Conservation (phyloP, 2,797 vertebrate species). For the Odontamblyopus rebecca region DNA sequence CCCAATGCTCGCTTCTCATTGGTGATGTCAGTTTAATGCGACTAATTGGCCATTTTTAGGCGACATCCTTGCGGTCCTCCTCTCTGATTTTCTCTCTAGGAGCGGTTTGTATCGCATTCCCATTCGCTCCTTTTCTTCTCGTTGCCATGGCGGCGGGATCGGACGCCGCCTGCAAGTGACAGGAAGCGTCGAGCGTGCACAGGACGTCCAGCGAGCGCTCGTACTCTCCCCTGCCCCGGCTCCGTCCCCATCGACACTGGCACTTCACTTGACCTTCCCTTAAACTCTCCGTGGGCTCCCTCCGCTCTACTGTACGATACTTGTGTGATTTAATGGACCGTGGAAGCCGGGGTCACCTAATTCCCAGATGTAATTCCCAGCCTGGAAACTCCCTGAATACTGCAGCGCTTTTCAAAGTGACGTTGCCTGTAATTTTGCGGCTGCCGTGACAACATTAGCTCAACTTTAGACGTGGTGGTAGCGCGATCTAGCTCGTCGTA, state of each 20-base stretch:
- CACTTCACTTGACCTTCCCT: constrained; percentile 29
- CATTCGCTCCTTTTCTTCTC: neutral
- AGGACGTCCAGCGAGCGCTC: constrained; percentile 12
- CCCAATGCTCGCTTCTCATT: neutral
- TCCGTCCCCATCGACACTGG: constrained; percentile 3
- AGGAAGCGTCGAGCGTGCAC: constrained; percentile 2
- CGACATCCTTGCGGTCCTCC: no score
- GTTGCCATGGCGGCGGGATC: neutral
- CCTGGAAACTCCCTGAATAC: constrained; percentile 52
- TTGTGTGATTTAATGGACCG: constrained; percentile 32
- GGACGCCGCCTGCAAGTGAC: neutral
- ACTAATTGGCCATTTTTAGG: neutral
- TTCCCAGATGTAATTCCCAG: constrained; percentile 39
- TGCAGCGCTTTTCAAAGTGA: constrained; percentile 36
- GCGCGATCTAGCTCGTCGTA: constrained; percentile 34
- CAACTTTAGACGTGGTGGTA: constrained; percentile 45
- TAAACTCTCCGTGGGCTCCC: constrained; percentile 13
- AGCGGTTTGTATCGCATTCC: neutral
- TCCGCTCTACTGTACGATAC: constrained; percentile 18
- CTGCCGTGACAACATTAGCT: constrained; percentile 45
- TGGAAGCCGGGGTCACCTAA: constrained; percentile 27
- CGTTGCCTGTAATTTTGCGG: constrained; percentile 51
- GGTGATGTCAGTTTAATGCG: neutral
- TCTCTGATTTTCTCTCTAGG: neutral
- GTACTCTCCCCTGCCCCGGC: neutral